These are phyloP conservation scores for Trichomalopsis sarcophagae DNA, from an alignment of 1,140 invertebrate species.

Conservation along the genomic window DNA sequence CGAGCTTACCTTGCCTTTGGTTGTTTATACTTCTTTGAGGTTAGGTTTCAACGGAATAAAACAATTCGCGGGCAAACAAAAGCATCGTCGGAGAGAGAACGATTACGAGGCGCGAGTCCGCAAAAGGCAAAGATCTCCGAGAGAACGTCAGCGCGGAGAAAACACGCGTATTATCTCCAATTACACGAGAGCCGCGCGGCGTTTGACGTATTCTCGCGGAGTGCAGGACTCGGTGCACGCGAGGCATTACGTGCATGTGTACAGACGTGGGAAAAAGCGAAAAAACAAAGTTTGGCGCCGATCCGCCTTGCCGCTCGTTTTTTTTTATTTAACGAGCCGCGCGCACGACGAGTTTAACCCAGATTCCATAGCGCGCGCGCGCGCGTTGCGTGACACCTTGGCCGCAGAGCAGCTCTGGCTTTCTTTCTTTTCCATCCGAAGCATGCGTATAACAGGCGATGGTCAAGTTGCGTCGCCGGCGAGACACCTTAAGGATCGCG, in stretches of 20 bases:
- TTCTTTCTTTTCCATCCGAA: background rate
- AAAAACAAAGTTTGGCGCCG: background rate
- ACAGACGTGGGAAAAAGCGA: background rate
- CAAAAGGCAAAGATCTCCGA: background rate
- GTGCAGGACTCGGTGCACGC: no score
- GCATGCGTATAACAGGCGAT: background rate
- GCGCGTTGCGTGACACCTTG: constrained; percentile 12
- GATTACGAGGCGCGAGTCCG: no score
- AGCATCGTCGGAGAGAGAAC: no score
- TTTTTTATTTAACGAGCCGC: background rate
- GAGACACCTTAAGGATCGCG: background rate
- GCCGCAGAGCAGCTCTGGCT: background rate
- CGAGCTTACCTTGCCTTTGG: background rate
- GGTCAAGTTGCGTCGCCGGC: background rate
- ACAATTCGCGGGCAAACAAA: no score
- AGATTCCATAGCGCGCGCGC: background rate
- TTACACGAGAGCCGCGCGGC: background rate
- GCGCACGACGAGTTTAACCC: constrained; percentile 30
- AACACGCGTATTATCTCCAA: background rate
- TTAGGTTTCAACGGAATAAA: background rate
- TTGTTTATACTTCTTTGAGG: background rate
- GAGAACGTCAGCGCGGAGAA: background rate
- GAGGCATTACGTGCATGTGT: background rate
- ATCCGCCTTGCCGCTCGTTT: background rate
- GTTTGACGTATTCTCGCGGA: background rate